Evolutionary conservation across 2,797 vertebrate species (phyloP).

Genomic region (Pteropus rufus): DNA sequence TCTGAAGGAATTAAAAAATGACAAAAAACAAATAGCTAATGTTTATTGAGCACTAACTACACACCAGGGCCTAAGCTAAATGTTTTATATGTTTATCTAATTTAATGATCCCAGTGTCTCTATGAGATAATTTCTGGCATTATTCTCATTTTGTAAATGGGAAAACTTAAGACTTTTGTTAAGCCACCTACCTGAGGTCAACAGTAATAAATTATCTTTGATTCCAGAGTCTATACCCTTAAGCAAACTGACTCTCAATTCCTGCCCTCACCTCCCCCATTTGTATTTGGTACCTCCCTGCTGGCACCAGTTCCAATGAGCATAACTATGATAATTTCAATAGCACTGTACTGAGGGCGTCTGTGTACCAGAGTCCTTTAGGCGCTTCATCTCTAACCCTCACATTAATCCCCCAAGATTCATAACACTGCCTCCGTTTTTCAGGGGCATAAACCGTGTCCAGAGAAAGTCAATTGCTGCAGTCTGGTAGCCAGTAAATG

Average conservation of each 20-base stretch:
- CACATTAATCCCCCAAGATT: background rate
- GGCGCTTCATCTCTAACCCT: background rate
- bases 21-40: background rate
- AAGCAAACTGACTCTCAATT: background rate
- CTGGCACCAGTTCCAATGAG: constrained; percentile 32
- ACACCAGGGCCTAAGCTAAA: background rate
- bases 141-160: background rate
- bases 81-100: background rate
- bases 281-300: background rate
- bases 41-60: background rate
- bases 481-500: background rate
- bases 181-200: background rate
- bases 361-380: constrained; percentile 21
- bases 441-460: background rate
- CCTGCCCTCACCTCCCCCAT: background rate
- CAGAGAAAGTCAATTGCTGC: background rate
- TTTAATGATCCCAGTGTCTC: background rate
- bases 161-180: background rate
- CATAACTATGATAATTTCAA: constrained; percentile 31
- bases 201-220: background rate
- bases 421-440: background rate
- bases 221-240: background rate
- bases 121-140: background rate
- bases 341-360: constrained; percentile 23
- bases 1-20: constrained; percentile 30